A percentile compares a stretch with the other conserved stretches of the same genome.
Conservation (phyloP, 2,888 invertebrate genomes). For the Troides helena region DNA sequence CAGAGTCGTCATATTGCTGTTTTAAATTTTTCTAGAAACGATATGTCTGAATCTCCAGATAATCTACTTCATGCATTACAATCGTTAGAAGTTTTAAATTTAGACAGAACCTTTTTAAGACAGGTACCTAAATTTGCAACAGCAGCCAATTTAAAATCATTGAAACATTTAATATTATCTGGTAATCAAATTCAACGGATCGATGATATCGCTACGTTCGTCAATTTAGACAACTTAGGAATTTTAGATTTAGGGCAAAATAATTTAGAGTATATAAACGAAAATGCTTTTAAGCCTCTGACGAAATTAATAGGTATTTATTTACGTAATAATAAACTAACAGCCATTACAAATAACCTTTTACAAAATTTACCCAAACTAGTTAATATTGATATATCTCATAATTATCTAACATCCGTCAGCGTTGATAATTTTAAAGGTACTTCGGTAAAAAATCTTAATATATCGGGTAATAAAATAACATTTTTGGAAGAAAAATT, state of each 20-base stretch:
- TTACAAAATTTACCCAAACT: slow-evolving; percentile 53
- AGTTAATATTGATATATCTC: slow-evolving; percentile 53
- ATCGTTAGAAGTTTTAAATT: slow-evolving; percentile 44
- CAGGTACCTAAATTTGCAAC: slow-evolving; percentile 55
- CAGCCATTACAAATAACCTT: slow-evolving; percentile 49
- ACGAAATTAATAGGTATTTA: slow-evolving; percentile 51
- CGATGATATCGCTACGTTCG: slow-evolving; percentile 41
- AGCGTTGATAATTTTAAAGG: slow-evolving; percentile 57
- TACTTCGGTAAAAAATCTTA: slow-evolving; percentile 55
- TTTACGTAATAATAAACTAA: slow-evolving; percentile 55
- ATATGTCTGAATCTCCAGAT: slow-evolving; percentile 48
- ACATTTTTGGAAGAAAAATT: slow-evolving; percentile 63
- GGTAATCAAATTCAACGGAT: slow-evolving; percentile 54
- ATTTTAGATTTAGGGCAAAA: slow-evolving; percentile 55
- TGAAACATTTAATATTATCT: slow-evolving; percentile 54
- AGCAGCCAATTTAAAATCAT: slow-evolving; percentile 48
- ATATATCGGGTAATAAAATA: slow-evolving; percentile 59
- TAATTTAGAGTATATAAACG: slow-evolving; percentile 47
- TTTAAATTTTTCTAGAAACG: slow-evolving; percentile 54
- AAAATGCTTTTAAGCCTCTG: slow-evolving; percentile 49
- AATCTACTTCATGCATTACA: slow-evolving; percentile 45
- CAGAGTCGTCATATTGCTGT: slow-evolving; percentile 40
- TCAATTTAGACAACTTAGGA: slow-evolving; percentile 51
- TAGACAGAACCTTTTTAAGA: slow-evolving; percentile 49
- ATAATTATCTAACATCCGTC: slow-evolving; percentile 54